Conservation (phyloP, 2,113 vertebrate species). For the Myiagra hebetior region DNA sequence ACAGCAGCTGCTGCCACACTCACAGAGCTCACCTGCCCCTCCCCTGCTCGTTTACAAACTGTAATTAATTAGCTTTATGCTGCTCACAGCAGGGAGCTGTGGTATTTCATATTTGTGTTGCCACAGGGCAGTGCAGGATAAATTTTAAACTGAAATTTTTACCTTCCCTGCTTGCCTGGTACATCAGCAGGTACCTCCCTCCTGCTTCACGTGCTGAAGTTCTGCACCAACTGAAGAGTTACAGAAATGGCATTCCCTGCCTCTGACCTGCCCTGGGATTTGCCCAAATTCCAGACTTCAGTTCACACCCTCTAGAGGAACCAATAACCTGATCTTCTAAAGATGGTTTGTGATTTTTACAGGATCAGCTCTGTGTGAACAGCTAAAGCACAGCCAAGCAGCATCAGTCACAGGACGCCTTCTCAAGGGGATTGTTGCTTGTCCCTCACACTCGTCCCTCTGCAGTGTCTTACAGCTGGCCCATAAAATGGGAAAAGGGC, state of each 20-base stretch:
- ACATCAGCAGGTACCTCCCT: background rate
- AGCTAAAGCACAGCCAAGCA: background rate
- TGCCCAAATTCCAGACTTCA: background rate
- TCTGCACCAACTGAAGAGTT: background rate
- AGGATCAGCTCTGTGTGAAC: background rate
- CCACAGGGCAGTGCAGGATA: background rate
- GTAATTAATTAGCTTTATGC: background rate
- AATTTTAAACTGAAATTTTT: background rate
- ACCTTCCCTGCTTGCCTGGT: background rate
- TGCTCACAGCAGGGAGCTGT: background rate
- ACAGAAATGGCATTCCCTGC: background rate
- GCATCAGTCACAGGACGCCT: background rate
- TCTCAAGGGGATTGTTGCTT: background rate
- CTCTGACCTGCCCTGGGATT: background rate
- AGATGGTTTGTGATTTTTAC: background rate
- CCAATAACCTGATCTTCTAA: background rate
- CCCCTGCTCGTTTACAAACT: background rate
- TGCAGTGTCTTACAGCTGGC: background rate
- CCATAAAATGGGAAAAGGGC: background rate
- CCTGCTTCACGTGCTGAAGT: fast-evolving
- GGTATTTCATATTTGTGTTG: background rate
- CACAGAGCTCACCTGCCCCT: background rate
- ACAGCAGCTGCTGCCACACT: background rate
- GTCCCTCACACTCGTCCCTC: background rate
- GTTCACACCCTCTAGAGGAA: background rate